Evolutionary conservation across 2,113 vertebrate genomes (phyloP).

Genomic region (Phycodurus eques): DNA sequence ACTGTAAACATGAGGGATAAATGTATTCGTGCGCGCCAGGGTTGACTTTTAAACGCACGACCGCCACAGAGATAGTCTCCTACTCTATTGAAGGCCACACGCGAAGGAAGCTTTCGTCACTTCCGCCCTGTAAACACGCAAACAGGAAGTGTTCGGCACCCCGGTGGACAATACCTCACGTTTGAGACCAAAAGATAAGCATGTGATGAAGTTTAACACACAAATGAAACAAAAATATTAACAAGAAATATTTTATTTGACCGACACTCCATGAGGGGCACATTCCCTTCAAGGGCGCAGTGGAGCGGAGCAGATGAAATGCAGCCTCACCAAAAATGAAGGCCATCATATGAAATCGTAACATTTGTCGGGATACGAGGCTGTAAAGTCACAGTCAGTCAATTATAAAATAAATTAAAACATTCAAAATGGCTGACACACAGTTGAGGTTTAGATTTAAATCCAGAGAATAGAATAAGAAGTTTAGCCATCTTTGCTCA

Average conservation of each 20-base stretch:
- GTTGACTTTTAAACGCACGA: neutral
- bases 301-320: neutral
- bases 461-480: neutral
- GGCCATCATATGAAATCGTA: neutral
- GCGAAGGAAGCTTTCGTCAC: neutral
- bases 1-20: neutral
- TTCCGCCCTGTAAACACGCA: neutral
- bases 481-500: neutral
- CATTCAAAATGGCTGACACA: neutral
- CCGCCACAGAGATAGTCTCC: neutral
- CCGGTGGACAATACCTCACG: neutral
- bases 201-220: neutral
- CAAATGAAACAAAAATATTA: neutral
- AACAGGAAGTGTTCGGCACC: neutral
- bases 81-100: neutral
- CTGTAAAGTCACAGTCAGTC: neutral
- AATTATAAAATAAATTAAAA: neutral
- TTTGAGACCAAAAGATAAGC: no score
- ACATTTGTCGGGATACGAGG: neutral
- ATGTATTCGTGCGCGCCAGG: no score
- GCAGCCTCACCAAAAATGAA: neutral
- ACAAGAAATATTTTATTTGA: neutral
- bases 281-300: neutral
- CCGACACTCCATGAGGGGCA: neutral
- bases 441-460: neutral